Evolutionary conservation across 2,797 vertebrate genomes (phyloP).

Genomic region (Tenualosa ilisha): DNA sequence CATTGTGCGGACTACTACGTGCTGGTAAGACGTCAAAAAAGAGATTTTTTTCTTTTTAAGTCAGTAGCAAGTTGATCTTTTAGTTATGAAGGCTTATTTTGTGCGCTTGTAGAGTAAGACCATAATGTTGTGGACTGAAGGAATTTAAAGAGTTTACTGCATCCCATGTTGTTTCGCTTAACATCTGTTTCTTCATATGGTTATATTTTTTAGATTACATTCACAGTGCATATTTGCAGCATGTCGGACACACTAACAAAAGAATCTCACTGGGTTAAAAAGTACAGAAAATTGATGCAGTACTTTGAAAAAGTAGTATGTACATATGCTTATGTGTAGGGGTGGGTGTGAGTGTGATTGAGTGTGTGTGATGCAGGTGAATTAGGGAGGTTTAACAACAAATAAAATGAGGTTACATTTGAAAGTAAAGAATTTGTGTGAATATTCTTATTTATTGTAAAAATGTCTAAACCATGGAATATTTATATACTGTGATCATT

Average conservation of each 20-base stretch:
- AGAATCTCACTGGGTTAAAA: neutral
- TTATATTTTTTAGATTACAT: neutral
- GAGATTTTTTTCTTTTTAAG: neutral
- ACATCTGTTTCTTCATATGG: neutral
- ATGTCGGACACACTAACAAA: neutral
- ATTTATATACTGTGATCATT: neutral
- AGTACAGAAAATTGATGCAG: neutral
- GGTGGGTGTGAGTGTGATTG: neutral
- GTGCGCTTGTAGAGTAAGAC: neutral
- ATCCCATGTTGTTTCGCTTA: neutral
- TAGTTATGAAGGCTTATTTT: neutral
- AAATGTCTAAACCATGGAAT: neutral
- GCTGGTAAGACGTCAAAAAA: neutral
- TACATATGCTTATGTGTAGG: neutral
- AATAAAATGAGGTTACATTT: neutral
- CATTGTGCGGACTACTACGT: constrained; percentile 20
- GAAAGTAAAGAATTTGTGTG: neutral
- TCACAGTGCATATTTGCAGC: neutral
- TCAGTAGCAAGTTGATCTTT: neutral
- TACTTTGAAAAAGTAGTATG: neutral
- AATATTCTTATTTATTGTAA: neutral
- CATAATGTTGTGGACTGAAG: neutral
- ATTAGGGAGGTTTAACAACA: neutral
- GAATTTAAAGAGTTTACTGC: neutral
- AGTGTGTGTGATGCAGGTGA: neutral